Conservation (phyloP, 2,113 vertebrate genomes). For the Tor tambroides region DNA sequence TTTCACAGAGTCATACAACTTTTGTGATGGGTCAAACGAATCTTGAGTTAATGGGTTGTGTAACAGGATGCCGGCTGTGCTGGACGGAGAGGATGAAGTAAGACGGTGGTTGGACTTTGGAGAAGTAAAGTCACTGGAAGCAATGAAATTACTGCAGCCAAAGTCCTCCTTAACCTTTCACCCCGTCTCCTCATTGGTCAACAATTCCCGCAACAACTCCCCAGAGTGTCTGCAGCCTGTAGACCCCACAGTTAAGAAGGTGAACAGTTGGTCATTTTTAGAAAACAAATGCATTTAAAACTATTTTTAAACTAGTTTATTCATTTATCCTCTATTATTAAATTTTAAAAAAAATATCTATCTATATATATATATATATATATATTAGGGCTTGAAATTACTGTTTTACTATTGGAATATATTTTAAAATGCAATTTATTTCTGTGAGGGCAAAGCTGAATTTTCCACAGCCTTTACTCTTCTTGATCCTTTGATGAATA, state of each 20-base stretch:
- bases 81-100: conserved; percentile 91
- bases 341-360: too few species aligned
- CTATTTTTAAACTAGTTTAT: background rate
- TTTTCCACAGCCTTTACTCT: too few species aligned
- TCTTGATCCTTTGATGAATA: too few species aligned
- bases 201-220: conserved; percentile 84
- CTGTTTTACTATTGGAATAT: too few species aligned
- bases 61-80: conserved; percentile 92
- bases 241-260: conserved; percentile 78
- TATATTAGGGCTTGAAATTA: too few species aligned
- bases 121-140: conserved; percentile 85
- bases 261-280: conserved; percentile 53
- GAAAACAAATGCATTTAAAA: background rate
- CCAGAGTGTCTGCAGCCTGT: conserved; percentile 84
- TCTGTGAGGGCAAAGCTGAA: too few species aligned
- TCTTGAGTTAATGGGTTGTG: background rate
- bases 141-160: conserved; percentile 85
- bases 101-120: conserved; percentile 91
- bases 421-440: background rate
- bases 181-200: conserved; percentile 88
- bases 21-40: background rate
- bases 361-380: too few species aligned
- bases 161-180: conserved; percentile 85
- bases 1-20: background rate
- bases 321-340: background rate